Percentiles rank a stretch among this genome's conserved stretches.
These are phyloP conservation scores for Paragorgia papillata DNA, from an alignment of 92 coral and sea anemone species.

Conservation along the genomic window DNA sequence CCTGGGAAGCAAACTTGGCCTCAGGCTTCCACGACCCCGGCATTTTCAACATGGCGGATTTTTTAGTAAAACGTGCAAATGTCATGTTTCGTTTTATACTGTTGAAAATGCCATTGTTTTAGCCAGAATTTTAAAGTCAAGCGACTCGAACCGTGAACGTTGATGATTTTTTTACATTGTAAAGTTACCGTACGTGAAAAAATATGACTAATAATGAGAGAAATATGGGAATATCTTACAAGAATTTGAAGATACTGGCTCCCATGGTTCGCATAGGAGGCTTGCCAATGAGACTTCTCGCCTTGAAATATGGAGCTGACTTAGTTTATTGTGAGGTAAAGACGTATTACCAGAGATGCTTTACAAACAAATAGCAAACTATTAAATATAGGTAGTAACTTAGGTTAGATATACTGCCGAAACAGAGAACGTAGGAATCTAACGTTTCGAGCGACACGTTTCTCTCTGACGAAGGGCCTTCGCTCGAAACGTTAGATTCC, in stretches of 20 bases:
- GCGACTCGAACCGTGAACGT: too few species aligned
- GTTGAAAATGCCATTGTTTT: background rate
- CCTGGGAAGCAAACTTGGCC: too few species aligned
- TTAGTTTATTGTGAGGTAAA: slow-evolving; percentile 92
- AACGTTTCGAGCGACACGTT: too few species aligned
- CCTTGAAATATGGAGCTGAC: slow-evolving; percentile 96
- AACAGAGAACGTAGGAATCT: too few species aligned
- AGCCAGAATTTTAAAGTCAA: background rate
- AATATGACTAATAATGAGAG: slow-evolving; percentile 2
- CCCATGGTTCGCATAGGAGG: slow-evolving; percentile 97
- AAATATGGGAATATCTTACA: slow-evolving; percentile 44
- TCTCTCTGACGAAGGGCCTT: too few species aligned
- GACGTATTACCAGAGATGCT: too few species aligned
- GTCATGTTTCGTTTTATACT: background rate
- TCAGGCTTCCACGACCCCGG: background rate
- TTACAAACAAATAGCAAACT: too few species aligned
- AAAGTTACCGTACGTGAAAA: background rate
- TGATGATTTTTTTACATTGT: background rate
- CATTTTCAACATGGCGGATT: slow-evolving; percentile 30
- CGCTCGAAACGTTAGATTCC: too few species aligned
- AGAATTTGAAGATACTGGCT: slow-evolving; percentile 75
- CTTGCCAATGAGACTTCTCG: slow-evolving; percentile 79
- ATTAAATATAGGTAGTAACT: too few species aligned
- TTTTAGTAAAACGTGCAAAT: background rate
- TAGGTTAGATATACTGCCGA: too few species aligned